phyloP scores from a whole-genome alignment of 2,113 vertebrate genomes.

The Recurvirostra avosetta region DNA sequence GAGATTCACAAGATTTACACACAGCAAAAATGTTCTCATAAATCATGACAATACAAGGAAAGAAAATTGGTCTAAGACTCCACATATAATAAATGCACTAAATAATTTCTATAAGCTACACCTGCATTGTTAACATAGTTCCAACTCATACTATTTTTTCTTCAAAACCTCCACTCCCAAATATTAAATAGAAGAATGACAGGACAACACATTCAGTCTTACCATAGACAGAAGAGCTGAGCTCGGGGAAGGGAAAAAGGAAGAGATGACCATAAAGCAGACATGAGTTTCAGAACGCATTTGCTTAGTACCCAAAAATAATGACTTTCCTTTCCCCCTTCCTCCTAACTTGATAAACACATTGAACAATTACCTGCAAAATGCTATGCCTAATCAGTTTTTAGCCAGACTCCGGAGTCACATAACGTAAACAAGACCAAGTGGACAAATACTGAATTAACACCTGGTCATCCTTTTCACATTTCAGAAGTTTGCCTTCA shows the following conservation, averaged over 20 bases:
- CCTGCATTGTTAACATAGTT: background rate
- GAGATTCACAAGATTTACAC: background rate
- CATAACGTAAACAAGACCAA: background rate
- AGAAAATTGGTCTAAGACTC: background rate
- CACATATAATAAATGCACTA: background rate
- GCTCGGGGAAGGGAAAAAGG: background rate
- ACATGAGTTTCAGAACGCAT: background rate
- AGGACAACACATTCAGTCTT: background rate
- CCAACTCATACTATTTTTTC: background rate
- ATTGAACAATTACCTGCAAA: background rate
- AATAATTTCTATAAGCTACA: background rate
- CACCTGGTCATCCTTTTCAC: background rate
- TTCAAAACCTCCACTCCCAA: background rate
- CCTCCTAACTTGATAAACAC: background rate
- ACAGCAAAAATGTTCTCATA: background rate
- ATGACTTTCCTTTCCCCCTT: background rate
- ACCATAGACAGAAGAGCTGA: background rate
- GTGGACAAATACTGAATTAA: background rate
- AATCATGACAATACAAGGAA: background rate
- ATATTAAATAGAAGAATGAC: background rate
- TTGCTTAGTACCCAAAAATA: background rate
- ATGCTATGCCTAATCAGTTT: background rate
- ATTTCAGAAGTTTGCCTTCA: background rate
- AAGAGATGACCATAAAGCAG: background rate
- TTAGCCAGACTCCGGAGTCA: background rate